These are phyloP conservation scores for Oxytorus armatus DNA, from an alignment of 2,888 invertebrate species.

Conservation along the genomic window DNA sequence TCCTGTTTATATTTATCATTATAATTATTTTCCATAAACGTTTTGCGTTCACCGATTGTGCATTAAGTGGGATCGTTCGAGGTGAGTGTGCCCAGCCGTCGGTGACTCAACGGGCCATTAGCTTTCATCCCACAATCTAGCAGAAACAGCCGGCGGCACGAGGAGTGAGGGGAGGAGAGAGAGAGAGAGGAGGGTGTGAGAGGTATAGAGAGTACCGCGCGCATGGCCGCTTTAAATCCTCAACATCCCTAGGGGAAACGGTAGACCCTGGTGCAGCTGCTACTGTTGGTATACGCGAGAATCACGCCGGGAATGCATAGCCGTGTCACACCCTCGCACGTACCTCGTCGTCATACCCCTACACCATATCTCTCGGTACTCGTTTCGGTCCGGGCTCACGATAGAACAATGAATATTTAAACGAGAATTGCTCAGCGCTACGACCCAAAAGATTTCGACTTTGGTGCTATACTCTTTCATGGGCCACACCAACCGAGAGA, in stretches of 20 bases:
- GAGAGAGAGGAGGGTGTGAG: slow-evolving; percentile 3
- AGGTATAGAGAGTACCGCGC: slow-evolving; percentile 9
- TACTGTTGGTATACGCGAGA: slow-evolving; percentile 22
- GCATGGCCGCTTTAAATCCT: slow-evolving; percentile 52
- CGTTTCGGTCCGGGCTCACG: slow-evolving; percentile 23
- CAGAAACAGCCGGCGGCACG: slow-evolving; percentile 55
- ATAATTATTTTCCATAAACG: slow-evolving; percentile 50
- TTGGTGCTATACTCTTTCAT: background rate
- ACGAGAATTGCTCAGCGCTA: slow-evolving; percentile 51
- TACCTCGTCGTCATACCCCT: slow-evolving; percentile 17
- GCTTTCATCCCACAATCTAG: slow-evolving; percentile 61
- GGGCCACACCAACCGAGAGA: slow-evolving; percentile 11
- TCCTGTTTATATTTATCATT: slow-evolving; percentile 6
- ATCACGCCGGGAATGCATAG: slow-evolving; percentile 46
- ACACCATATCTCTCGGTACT: background rate
- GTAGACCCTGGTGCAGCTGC: slow-evolving; percentile 23
- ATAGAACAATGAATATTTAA: slow-evolving; percentile 66
- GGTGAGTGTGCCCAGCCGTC: slow-evolving; percentile 41
- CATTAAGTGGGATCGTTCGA: slow-evolving; percentile 50
- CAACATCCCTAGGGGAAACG: slow-evolving; percentile 25
- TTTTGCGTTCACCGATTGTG: slow-evolving; percentile 8
- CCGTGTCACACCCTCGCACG: slow-evolving; percentile 45
- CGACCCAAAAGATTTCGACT: slow-evolving; percentile 41
- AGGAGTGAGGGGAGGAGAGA: background rate
- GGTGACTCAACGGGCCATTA: slow-evolving; percentile 64